Evolutionary conservation across 2,797 vertebrate genomes (phyloP).

Genomic region (Sphenodon punctatus): DNA sequence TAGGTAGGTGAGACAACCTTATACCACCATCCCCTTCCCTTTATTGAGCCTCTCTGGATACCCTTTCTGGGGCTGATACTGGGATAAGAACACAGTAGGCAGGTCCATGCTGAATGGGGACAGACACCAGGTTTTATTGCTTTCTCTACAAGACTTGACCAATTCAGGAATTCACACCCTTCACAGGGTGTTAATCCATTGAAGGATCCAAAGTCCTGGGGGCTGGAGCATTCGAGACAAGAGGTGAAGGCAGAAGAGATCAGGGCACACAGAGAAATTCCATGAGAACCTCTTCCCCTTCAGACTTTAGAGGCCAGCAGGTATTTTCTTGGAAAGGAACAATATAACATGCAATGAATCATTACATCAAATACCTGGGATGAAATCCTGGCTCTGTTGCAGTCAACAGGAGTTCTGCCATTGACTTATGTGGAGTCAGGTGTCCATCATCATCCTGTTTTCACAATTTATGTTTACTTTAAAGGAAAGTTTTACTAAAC

Average conservation of each 20-base stretch:
- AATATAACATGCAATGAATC: not conserved
- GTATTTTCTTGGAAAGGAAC: not conserved
- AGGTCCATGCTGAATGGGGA: not conserved
- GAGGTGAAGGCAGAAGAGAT: too few relatives aligned
- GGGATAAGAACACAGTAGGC: not conserved
- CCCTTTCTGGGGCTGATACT: rapidly evolving
- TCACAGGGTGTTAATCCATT: too few relatives aligned
- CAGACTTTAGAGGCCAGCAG: too few relatives aligned
- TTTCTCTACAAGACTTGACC: not conserved
- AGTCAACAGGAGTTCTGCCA: too few relatives aligned
- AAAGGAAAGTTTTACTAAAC: not conserved
- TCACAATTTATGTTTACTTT: not conserved
- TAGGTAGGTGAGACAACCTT: not conserved
- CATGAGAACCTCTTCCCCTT: rapidly evolving
- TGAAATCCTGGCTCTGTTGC: too few relatives aligned
- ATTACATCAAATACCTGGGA: not conserved
- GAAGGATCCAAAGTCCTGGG: too few relatives aligned
- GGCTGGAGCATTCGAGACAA: too few relatives aligned
- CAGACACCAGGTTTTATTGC: not conserved
- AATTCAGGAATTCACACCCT: not conserved
- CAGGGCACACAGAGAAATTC: too few relatives aligned
- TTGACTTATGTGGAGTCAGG: too few relatives aligned
- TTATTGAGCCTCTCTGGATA: not conserved
- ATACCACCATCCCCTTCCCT: not conserved
- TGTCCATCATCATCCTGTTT: not conserved